phyloP scores from a whole-genome alignment of 2,797 vertebrate species.

The Anomalospiza imberbis region DNA sequence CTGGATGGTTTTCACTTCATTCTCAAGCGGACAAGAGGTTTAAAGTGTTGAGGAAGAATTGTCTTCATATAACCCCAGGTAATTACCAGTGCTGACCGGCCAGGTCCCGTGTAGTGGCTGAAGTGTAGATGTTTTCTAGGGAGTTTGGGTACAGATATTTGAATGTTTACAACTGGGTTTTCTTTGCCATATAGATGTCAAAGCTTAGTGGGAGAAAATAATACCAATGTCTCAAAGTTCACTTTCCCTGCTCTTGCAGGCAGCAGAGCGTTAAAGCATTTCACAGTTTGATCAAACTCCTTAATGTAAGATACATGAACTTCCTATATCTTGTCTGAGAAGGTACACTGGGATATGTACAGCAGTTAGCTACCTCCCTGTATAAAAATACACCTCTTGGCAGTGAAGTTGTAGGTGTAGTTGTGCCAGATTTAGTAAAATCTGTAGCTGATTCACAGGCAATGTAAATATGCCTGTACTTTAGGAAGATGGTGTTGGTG shows the following conservation, averaged over 20 bases:
- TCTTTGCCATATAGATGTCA: neutral
- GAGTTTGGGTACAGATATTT: neutral
- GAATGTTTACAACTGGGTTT: neutral
- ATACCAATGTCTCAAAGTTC: neutral
- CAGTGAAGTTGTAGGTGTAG: neutral
- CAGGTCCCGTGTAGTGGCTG: fast-evolving
- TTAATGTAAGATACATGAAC: neutral
- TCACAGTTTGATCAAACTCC: neutral
- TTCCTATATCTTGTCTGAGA: neutral
- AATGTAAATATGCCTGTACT: neutral
- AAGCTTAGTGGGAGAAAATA: neutral
- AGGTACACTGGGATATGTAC: neutral
- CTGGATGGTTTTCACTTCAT: neutral
- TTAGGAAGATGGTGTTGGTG: neutral
- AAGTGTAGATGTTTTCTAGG: neutral
- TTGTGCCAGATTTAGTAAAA: neutral
- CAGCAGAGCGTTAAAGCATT: neutral
- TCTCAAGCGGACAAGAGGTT: neutral
- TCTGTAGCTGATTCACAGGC: neutral
- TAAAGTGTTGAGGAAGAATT: neutral
- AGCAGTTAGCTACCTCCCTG: neutral
- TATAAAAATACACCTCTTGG: neutral
- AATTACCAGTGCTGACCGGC: neutral
- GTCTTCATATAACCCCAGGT: neutral
- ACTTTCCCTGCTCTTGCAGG: neutral